These are phyloP conservation scores for Loris lydekkerianus DNA, from an alignment of 2,797 vertebrate genomes.

Conservation along the genomic window DNA sequence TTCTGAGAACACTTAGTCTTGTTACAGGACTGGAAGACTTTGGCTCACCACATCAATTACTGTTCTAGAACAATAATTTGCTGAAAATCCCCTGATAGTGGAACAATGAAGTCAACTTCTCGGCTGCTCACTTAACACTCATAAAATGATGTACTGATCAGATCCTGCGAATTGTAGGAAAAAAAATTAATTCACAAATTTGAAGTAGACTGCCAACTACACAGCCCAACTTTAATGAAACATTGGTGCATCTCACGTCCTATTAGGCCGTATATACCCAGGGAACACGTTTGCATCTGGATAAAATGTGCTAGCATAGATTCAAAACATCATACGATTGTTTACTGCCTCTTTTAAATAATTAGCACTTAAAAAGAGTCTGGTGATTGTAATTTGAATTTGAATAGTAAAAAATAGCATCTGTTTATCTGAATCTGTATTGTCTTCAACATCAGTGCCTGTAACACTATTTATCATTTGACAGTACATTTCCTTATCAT, in stretches of 20 bases:
- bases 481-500: neutral
- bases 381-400: constrained; percentile 70
- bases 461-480: constrained; percentile 21
- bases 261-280: neutral
- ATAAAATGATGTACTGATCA: neutral
- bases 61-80: constrained; percentile 3
- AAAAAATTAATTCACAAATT: constrained; percentile 50
- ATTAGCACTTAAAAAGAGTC: constrained; percentile 60
- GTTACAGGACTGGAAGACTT: neutral
- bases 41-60: neutral
- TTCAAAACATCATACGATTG: constrained; percentile 45
- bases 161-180: neutral
- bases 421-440: neutral
- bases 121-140: neutral
- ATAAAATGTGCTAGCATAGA: constrained; percentile 25
- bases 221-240: neutral
- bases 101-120: constrained; percentile 33
- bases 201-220: neutral
- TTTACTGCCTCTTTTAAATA: constrained; percentile 68
- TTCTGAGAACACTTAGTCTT: neutral
- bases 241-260: neutral
- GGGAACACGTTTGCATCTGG: neutral
- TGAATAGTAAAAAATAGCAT: constrained; percentile 53
- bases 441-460: neutral
- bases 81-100: neutral